Evolutionary conservation across 2,113 vertebrate species (phyloP), one percentile per base, ranked within the genome.

Genomic region (Labrus mixtus): DNA sequence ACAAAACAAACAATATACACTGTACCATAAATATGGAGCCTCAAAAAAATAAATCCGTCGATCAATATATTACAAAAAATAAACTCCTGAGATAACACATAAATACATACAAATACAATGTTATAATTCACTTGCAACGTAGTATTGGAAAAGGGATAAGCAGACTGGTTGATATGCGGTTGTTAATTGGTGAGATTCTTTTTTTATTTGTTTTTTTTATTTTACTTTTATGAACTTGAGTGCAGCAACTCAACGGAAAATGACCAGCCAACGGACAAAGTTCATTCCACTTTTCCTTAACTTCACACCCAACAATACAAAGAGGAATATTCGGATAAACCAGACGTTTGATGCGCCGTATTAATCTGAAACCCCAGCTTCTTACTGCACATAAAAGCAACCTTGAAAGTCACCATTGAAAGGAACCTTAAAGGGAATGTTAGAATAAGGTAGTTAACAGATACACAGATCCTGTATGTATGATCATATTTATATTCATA

Each of bases 61-160:
- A 78, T 87, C 48, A 66, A 86, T 89, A 89, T 89, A 67, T 86
- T 87, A 91, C 89, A 93, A 92, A 92, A 91, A 92, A 91, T 84
- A 90, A 93, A 91, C 92, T 92, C 91, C 88, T 93, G 90, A 93
- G 89, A 91, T 90, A 91, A 86, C 83, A 86, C 89, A 79, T 59
- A 82, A 77, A 80, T 74, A 85, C 83, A 74, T 77, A 92, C 79
- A 89, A 87, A 81, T 91, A 92, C 92, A 83, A 85, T 85, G 87
- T 82, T 76, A 78, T 67, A 79, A 82, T 87, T 87, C 85, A 89
- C 80, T 86, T 72, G 79, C 77, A 85, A 91, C 83, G 72, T 61
- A 72, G 79, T 84, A 84, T 77, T 88, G 85, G 82, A 82, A 82
- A 37, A 88, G 83, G 84, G 88, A 86, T 69, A 82, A 85, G 69